Base-by-base conservation (phyloP, 2,113 vertebrate genomes). In the Hyperopisus bebe region DNA sequence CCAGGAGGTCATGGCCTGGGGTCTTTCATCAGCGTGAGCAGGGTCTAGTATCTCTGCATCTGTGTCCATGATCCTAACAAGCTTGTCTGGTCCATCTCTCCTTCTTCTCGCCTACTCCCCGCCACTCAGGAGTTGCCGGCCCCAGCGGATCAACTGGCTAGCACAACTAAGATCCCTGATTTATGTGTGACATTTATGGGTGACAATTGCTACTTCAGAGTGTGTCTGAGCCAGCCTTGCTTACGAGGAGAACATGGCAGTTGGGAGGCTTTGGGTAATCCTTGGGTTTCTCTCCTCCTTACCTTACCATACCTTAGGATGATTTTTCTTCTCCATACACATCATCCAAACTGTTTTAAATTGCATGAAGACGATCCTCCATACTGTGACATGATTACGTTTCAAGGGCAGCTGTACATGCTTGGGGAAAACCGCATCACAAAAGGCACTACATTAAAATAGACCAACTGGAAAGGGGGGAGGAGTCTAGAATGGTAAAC, bases 1-100 rank as follows among this genome's bases (percentile, higher is more conserved):
- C 44, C 47, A 85, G 27, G 90, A 94, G 95, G 93, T 95, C 94
- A 95, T 53, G 3, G 62, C 91, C 91, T 88, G 90, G 87, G 53
- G 84, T 88, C 90, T 88, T 89, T 85, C 85, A 94, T 88, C 86
- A 91, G 74, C 86, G 87, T 5, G 55, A 19, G 11, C 24, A 47
- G 77, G 42, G 50, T 48, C 55, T 21, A 50, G 62, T 91, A 86
- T 91, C 24, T 90, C 88, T 88, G 51, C 48, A 42, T 85, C 44
- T 93, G 91, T 70, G 89, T 88, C 88, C 44, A 48, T 31, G 66
- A 77, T 31, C 24, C 47, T 48, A 70, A 74, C 62, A 51, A 84
- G 85, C 31, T 87, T 39, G 35, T 87, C 85, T 35, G 27, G 27
- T 87, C 47, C 50, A 10, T 53, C 48, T 53, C 39, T 8, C 19